These are phyloP conservation scores for Stictocephala bisonia DNA, from an alignment of 2,888 invertebrate genomes.

Conservation along the genomic window DNA sequence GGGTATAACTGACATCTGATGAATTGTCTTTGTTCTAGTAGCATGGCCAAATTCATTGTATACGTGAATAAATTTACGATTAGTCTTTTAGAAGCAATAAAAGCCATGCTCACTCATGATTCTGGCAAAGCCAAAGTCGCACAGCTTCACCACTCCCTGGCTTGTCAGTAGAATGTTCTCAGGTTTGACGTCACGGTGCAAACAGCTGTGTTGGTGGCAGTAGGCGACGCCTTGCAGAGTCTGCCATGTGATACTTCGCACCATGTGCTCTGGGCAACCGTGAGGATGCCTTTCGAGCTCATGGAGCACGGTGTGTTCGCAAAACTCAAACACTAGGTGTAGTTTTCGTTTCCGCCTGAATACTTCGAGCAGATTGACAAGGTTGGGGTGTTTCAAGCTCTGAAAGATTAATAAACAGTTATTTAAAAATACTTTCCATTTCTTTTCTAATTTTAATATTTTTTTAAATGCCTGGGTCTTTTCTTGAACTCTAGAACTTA, in stretches of 20 bases:
- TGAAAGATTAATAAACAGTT: constrained; percentile 70
- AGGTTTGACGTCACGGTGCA: constrained; percentile 98
- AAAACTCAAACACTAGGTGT: constrained; percentile 98
- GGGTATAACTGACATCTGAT: too few species aligned
- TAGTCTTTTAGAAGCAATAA: not conserved
- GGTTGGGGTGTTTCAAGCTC: constrained; percentile 98
- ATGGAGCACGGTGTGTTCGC: constrained; percentile 96
- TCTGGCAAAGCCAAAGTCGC: constrained; percentile 98
- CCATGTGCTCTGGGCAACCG: constrained; percentile 92
- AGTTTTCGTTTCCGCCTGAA: constrained; percentile 95
- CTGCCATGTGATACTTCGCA: constrained; percentile 95
- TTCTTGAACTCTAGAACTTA: too few species aligned
- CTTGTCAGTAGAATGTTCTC: constrained; percentile 97
- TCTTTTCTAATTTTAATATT: too few species aligned
- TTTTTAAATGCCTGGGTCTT: too few species aligned
- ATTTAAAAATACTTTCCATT: too few species aligned
- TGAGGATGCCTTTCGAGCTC: constrained; percentile 94
- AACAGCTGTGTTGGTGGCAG: constrained; percentile 96
- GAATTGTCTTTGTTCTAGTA: not conserved
- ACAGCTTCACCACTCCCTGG: constrained; percentile 94
- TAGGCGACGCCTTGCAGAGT: constrained; percentile 95
- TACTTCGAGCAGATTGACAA: constrained; percentile 97
- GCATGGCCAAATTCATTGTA: not conserved
- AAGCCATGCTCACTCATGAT: constrained; percentile 78
- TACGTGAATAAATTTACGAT: not conserved